phyloP scores from a whole-genome alignment of 37 sponge, comb jelly and placozoan genomes.

The Geodia barretti region DNA sequence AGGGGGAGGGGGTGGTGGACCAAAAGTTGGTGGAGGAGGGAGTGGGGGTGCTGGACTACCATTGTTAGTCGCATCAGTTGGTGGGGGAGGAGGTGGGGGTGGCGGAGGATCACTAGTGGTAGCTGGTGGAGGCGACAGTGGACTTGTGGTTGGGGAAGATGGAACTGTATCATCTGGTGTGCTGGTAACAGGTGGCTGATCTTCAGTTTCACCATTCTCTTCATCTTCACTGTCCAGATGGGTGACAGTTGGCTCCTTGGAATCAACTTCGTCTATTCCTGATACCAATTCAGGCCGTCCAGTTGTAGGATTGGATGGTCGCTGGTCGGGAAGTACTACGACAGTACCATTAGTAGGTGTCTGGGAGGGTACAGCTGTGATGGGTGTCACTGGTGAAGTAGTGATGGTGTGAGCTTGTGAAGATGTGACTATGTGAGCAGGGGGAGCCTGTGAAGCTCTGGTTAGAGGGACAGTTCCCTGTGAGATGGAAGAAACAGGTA shows the following conservation, averaged over 20 bases:
- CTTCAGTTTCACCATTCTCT: neutral
- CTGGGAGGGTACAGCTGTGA: neutral
- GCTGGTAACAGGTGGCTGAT: too few relatives aligned
- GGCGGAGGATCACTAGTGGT: constrained; percentile 22
- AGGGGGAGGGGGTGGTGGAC: constrained; percentile 49
- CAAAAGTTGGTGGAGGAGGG: constrained; percentile 20
- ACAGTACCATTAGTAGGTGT: neutral
- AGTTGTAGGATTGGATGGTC: neutral
- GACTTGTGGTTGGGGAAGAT: neutral
- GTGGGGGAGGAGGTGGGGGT: constrained; percentile 29
- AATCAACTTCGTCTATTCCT: neutral
- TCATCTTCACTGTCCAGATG: neutral
- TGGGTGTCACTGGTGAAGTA: neutral
- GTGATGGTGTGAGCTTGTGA: neutral
- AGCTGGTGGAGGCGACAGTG: constrained; percentile 3
- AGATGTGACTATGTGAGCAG: neutral
- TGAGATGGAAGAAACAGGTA: neutral
- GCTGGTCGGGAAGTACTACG: neutral
- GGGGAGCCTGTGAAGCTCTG: neutral
- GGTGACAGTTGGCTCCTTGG: neutral
- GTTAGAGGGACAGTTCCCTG: neutral
- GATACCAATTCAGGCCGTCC: neutral
- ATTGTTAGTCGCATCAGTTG: neutral
- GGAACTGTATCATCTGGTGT: neutral
- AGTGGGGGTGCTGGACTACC: constrained; percentile 10